Percentiles rank a stretch among this genome's conserved stretches.
Evolutionary conservation across 2,113 vertebrate species (phyloP).

Genomic region (Pachyramphus minor): DNA sequence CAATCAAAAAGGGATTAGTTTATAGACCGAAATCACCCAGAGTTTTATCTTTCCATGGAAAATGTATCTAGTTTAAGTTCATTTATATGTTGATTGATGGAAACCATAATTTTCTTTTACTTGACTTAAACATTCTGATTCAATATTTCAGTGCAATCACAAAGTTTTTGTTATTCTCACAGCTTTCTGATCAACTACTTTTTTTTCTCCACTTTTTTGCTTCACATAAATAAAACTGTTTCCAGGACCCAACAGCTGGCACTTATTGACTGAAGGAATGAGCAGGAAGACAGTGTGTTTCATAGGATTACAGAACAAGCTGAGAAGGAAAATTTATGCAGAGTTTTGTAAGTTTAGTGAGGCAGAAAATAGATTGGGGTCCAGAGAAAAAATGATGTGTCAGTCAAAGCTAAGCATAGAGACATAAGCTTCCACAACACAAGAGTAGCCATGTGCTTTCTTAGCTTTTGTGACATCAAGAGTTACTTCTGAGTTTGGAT

Average conservation of each 20-base stretch:
- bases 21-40: slow-evolving; percentile 6
- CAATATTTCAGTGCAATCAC: not conserved
- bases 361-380: slow-evolving; percentile 87
- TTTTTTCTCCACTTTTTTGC: not conserved
- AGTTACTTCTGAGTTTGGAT: not conserved
- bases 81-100: not conserved
- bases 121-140: slow-evolving; percentile 39
- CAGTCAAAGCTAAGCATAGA: slow-evolving; percentile 74
- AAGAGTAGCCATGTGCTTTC: slow-evolving; percentile 23
- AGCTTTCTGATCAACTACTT: slow-evolving; percentile 43
- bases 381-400: slow-evolving; percentile 79
- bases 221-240: slow-evolving; percentile 63
- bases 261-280: slow-evolving; percentile 66
- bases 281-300: slow-evolving; percentile 72
- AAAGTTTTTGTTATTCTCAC: slow-evolving; percentile 49
- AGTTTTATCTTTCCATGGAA: slow-evolving; percentile 14
- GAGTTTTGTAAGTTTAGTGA: slow-evolving; percentile 83
- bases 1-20: slow-evolving; percentile 51
- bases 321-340: slow-evolving; percentile 82
- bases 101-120: slow-evolving; percentile 25
- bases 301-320: slow-evolving; percentile 67
- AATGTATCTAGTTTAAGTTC: slow-evolving; percentile 5
- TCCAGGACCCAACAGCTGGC: slow-evolving; percentile 68
- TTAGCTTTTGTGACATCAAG: slow-evolving; percentile 17
- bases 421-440: slow-evolving; percentile 44